Percentiles rank a stretch among this genome's conserved stretches.
Conservation (phyloP, 2,113 vertebrate species). For the Neoarius graeffei region DNA sequence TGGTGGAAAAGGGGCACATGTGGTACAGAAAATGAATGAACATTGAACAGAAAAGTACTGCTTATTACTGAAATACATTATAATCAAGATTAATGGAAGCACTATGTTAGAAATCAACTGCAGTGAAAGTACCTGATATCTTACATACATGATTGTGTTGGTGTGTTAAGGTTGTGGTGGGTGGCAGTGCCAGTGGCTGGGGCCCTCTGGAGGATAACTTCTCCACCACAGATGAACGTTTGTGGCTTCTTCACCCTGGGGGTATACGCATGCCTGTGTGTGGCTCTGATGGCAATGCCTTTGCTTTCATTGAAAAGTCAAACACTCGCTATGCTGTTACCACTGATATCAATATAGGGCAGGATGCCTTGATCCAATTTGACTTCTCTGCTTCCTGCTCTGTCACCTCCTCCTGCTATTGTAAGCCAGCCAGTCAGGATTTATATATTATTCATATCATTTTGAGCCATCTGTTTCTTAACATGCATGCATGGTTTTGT, state of each 20-base stretch:
- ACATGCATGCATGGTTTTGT: conserved; percentile 10
- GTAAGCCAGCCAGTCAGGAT: conserved; percentile 69
- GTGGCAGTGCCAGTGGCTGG: conserved; percentile 94
- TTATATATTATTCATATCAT: neutral
- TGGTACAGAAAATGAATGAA: too few relatives aligned
- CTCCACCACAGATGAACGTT: conserved; percentile 83
- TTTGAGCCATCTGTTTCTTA: neutral
- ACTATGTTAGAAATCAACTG: neutral
- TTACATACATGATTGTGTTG: neutral
- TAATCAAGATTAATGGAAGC: neutral
- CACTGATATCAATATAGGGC: conserved; percentile 91
- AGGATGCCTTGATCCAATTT: conserved; percentile 93
- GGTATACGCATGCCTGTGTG: conserved; percentile 96
- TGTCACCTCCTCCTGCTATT: conserved; percentile 95
- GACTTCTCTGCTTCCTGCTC: conserved; percentile 98
- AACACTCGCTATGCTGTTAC: conserved; percentile 94
- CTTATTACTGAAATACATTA: neutral
- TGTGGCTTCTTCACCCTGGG: conserved; percentile 96
- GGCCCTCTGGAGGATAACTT: conserved; percentile 95
- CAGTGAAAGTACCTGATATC: neutral
- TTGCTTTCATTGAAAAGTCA: conserved; percentile 98
- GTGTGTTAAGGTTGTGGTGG: conserved; percentile 86
- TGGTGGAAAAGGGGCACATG: too few relatives aligned
- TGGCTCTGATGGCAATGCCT: conserved; percentile 89
- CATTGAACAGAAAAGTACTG: neutral